Percentiles rank a stretch among this genome's conserved stretches.
These are phyloP conservation scores for Botia almorhae DNA, from an alignment of 2,797 vertebrate genomes.

Conservation along the genomic window DNA sequence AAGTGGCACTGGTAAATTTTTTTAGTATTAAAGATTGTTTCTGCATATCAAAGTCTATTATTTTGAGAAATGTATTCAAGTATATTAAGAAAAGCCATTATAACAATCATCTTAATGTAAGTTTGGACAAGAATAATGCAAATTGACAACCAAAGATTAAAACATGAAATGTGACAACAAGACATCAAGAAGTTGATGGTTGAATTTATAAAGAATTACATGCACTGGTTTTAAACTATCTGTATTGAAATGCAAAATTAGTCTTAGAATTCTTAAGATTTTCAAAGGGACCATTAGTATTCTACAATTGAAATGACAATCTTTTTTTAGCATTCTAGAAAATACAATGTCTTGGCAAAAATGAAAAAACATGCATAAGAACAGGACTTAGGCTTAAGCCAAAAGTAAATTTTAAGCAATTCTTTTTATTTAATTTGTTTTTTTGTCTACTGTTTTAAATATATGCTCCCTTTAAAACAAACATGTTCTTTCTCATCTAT, in stretches of 20 bases:
- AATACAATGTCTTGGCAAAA: background rate
- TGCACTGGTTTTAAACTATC: constrained; percentile 25
- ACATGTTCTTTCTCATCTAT: constrained; percentile 37
- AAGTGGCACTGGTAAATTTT: constrained; percentile 53
- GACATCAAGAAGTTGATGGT: constrained; percentile 13
- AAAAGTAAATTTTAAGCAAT: background rate
- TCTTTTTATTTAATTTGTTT: constrained; percentile 62
- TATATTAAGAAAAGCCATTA: constrained; percentile 68
- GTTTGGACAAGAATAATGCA: constrained; percentile 41
- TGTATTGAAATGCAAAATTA: constrained; percentile 1
- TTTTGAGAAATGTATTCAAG: too few species aligned
- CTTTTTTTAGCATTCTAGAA: background rate
- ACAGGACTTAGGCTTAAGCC: constrained; percentile 14
- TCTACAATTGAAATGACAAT: background rate
- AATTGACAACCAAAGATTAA: constrained; percentile 67
- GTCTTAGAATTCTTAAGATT: constrained; percentile 1
- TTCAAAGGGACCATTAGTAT: constrained; percentile 9
- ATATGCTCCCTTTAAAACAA: constrained; percentile 57
- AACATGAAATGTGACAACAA: constrained; percentile 69
- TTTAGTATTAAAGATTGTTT: constrained; percentile 11
- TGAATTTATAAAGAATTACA: background rate
- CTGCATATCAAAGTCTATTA: constrained; percentile 11
- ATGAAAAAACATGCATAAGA: background rate
- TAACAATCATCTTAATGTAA: constrained; percentile 66
- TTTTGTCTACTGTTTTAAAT: constrained; percentile 58